Evolutionary conservation across 2,888 invertebrate species (phyloP).

Genomic region (Eumacrocentrus americanus): DNA sequence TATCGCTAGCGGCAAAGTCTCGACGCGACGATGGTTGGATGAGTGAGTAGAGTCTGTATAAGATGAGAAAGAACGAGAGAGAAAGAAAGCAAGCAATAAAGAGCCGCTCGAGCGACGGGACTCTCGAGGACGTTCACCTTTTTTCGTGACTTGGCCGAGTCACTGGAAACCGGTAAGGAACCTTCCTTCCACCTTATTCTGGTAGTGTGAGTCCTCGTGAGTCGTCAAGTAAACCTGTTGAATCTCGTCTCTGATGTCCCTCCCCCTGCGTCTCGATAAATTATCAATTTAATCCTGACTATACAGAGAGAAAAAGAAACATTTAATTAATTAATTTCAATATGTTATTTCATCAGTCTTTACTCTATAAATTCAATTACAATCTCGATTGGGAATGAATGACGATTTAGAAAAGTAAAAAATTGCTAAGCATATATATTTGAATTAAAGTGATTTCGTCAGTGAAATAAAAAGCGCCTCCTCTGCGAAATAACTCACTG

Average conservation of each 20-base stretch:
- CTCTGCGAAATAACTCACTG: constrained; percentile 45
- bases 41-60: constrained; percentile 13
- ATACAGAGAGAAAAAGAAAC: too few species aligned
- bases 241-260: neutral
- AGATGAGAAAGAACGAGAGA: neutral
- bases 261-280: neutral
- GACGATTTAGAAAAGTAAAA: too few species aligned
- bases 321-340: too few species aligned
- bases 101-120: constrained; percentile 42
- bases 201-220: too few species aligned
- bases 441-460: neutral
- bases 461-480: constrained; percentile 28
- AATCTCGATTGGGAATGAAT: too few species aligned
- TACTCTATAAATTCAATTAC: too few species aligned
- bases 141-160: constrained; percentile 57
- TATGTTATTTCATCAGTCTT: too few species aligned
- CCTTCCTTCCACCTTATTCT: constrained; percentile 37
- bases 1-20: neutral
- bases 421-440: neutral
- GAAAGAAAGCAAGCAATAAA: constrained; percentile 29
- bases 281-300: too few species aligned
- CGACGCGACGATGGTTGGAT: too few species aligned
- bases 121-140: constrained; percentile 59
- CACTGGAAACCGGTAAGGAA: constrained; percentile 45
- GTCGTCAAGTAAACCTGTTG: neutral